These are phyloP conservation scores for Phortica magna DNA, from an alignment of 2,888 invertebrate genomes.

Conservation along the genomic window DNA sequence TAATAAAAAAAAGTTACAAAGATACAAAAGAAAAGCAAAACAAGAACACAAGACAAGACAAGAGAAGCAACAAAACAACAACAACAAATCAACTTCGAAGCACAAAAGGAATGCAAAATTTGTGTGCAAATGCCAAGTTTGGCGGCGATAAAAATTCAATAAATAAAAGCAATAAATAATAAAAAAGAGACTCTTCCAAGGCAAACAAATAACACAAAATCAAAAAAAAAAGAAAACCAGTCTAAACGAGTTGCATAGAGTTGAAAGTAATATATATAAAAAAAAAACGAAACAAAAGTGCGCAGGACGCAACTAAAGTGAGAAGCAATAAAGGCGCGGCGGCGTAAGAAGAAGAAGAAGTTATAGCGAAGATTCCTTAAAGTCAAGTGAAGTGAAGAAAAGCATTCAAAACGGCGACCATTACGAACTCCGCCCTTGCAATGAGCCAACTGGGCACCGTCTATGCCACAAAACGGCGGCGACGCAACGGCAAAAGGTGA, in stretches of 20 bases:
- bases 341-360: constrained; percentile 41
- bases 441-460: constrained; percentile 97
- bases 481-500: constrained; percentile 98
- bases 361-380: constrained; percentile 2
- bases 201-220: background rate
- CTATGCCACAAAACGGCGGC: constrained; percentile 96
- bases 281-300: constrained; percentile 10
- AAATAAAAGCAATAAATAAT: constrained; percentile 33
- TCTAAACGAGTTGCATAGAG: too few relatives aligned
- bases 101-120: constrained; percentile 18
- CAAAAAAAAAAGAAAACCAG: constrained; percentile 11
- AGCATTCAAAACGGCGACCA: constrained; percentile 76
- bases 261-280: constrained; percentile 8
- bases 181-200: constrained; percentile 25
- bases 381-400: constrained; percentile 46
- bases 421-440: constrained; percentile 78
- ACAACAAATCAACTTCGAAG: constrained; percentile 6
- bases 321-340: constrained; percentile 31
- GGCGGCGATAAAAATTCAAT: constrained; percentile 29
- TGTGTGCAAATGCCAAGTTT: constrained; percentile 22
- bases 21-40: constrained; percentile 38
- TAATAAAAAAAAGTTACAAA: constrained; percentile 57
- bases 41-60: constrained; percentile 40
- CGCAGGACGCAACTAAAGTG: background rate
- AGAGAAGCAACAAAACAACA: constrained; percentile 12